Percentiles rank a stretch among this genome's conserved stretches.
phyloP scores from a whole-genome alignment of 2,888 invertebrate species.

The Aquatica leii region DNA sequence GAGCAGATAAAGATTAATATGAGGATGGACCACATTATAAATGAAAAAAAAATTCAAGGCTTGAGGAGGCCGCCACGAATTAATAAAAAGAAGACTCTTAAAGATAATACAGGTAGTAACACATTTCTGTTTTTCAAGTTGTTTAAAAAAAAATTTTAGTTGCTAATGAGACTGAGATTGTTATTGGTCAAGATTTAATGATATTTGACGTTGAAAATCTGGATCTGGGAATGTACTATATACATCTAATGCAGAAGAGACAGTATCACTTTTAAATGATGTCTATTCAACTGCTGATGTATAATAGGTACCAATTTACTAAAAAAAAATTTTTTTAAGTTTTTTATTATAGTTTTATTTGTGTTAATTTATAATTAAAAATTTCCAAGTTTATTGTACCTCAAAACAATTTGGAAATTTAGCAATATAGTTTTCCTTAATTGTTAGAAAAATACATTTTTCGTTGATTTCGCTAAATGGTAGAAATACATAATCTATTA shows the following conservation, averaged over 20 bases:
- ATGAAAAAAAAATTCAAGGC: conserved; percentile 4
- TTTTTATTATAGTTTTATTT: too few relatives aligned
- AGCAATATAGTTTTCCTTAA: conserved; percentile 1
- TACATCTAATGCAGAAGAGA: conserved; percentile 5
- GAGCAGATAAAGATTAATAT: conserved; percentile 1
- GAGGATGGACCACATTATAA: neutral
- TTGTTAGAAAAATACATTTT: conserved; percentile 5
- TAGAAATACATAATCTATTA: conserved; percentile 3
- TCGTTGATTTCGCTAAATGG: conserved; percentile 2
- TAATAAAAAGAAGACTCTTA: neutral
- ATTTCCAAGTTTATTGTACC: conserved; percentile 1
- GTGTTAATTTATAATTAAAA: too few relatives aligned
- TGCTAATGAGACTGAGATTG: neutral
- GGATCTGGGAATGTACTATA: neutral
- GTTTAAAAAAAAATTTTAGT: conserved; percentile 1
- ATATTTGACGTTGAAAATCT: neutral
- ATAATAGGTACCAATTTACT: neutral
- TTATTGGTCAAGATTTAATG: neutral
- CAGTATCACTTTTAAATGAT: neutral
- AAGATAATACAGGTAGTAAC: conserved; percentile 1
- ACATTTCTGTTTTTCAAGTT: conserved; percentile 3
- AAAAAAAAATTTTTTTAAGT: neutral
- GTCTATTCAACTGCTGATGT: neutral
- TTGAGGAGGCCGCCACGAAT: conserved; percentile 1
- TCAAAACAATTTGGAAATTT: conserved; percentile 3